Evolutionary conservation across 2,797 vertebrate genomes (phyloP).

Genomic region (Scleropages formosus): DNA sequence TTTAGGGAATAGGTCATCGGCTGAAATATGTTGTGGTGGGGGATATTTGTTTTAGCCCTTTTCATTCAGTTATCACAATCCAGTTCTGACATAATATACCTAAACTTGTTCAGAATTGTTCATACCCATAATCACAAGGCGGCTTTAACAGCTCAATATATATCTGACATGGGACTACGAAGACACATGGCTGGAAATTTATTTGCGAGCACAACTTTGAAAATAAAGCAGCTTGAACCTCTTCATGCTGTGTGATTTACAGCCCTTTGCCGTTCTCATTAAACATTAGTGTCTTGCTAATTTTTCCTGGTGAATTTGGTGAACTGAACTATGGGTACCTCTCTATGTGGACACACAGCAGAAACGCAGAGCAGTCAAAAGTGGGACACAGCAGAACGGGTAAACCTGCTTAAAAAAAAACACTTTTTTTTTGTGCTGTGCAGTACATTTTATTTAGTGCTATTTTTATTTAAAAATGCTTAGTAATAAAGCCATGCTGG

Average conservation of each 20-base stretch:
- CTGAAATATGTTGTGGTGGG: neutral
- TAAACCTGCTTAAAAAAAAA: too few relatives aligned
- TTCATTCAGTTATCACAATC: neutral
- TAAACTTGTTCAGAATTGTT: neutral
- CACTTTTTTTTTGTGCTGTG: too few relatives aligned
- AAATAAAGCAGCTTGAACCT: neutral
- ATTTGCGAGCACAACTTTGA: neutral
- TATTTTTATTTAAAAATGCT: neutral
- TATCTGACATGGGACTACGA: neutral
- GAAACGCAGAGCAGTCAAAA: too few relatives aligned
- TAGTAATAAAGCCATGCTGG: constrained; percentile 15
- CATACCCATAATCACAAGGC: neutral
- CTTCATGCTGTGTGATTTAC: too few relatives aligned
- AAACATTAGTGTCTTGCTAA: neutral
- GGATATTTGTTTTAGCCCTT: too few relatives aligned
- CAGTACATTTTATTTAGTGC: too few relatives aligned
- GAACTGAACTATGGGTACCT: neutral
- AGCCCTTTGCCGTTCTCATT: neutral
- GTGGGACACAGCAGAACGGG: too few relatives aligned
- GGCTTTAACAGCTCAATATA: neutral
- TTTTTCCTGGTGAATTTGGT: neutral
- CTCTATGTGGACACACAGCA: too few relatives aligned
- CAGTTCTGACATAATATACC: neutral
- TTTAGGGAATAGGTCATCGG: constrained; percentile 5
- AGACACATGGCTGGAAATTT: neutral